Conservation (phyloP, 2,113 vertebrate genomes). For the Herpetotheres cachinnans region DNA sequence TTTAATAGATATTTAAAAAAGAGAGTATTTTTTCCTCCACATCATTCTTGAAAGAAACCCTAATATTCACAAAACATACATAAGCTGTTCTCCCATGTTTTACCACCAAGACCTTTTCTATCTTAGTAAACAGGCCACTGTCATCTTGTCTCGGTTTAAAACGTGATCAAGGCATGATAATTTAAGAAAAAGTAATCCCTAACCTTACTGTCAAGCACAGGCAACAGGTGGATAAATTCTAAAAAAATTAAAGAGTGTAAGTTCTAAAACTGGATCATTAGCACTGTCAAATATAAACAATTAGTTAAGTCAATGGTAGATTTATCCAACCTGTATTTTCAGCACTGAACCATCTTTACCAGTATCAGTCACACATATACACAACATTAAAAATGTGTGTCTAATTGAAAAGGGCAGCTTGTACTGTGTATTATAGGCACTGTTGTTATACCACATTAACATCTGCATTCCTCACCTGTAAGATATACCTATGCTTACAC, state of each 20-base stretch:
- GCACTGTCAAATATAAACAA: not conserved
- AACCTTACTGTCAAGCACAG: not conserved
- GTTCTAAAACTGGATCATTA: not conserved
- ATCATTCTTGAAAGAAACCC: not conserved
- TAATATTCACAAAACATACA: not conserved
- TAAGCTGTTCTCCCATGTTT: not conserved
- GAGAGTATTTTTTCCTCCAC: not conserved
- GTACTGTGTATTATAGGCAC: fast-evolving
- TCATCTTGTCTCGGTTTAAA: not conserved
- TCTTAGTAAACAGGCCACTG: not conserved
- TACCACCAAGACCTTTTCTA: not conserved
- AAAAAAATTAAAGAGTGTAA: not conserved
- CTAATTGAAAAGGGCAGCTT: not conserved
- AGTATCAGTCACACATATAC: fast-evolving
- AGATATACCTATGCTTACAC: not conserved
- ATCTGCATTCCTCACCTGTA: not conserved
- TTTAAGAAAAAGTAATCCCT: not conserved
- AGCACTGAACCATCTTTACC: not conserved
- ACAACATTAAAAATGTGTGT: not conserved
- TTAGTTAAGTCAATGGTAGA: not conserved
- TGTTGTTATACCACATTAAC: not conserved
- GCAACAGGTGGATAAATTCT: not conserved
- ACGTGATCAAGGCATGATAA: not conserved
- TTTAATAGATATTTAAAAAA: not conserved
- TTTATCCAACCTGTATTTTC: not conserved